Base-by-base conservation (phyloP, 2,888 invertebrate genomes). In the Drosophila histrio region DNA sequence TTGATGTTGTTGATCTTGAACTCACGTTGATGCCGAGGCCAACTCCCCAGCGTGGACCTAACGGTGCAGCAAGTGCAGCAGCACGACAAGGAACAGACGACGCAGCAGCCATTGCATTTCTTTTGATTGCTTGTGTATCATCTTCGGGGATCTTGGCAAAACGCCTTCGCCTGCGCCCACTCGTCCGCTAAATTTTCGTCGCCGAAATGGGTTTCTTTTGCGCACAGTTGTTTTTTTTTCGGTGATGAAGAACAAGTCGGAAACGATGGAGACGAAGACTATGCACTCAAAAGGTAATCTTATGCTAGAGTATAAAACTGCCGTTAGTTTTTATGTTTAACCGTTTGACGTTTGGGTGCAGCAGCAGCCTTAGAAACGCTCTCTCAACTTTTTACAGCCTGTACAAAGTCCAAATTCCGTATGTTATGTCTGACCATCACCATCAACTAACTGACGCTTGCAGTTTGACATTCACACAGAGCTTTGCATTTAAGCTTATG, bases 111-210 rank as follows among this genome's bases (percentile, higher is more conserved):
- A 62, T 76, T 81, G 86, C 86, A 81, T 86, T 86, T 78, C 81
- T 84, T 86, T 86, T 88, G 87, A 88, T 87, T 88, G 84, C 84
- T 86, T 86, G 80, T 84, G 88, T 82, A 86, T 88, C 86, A 87
- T 84, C 82, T 76, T 78, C 69, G 77, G 77, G 75, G 64, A 82
- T 82, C 85, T 73, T 53, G 56, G 73, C 62, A 74, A 58, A 58
- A 58, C 70, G 72, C 61, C 66, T 68, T 47, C 62, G 54, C 44
- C 52, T 56, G 63, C 78, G 77, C 81, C 77, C 77, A 79, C 79
- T 73, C 76, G 39, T 69, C 46, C 63, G 70, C 24, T 62, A 60
- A 69, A 60, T 66, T 77, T 73, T 79, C 71, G 72, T 79, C 71
- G 68, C 68, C 74, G 75, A 82, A 73, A 74, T 80, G 71, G 60